phyloP scores from a whole-genome alignment of 2,888 invertebrate genomes.

The Drosophila longiperda region DNA sequence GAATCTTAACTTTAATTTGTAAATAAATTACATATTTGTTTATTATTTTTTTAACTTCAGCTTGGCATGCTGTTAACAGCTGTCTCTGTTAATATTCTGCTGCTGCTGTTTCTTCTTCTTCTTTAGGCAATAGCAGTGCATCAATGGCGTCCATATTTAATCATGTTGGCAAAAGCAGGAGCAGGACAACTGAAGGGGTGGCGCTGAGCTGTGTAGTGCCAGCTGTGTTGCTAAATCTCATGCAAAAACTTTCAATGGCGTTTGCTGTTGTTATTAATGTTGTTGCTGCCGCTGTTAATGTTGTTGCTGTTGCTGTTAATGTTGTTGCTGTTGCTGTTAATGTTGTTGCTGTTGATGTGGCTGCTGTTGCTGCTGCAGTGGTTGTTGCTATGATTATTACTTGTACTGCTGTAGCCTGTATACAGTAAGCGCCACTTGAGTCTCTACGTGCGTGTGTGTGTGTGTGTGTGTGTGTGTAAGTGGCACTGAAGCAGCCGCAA shows the following conservation, averaged over 20 bases:
- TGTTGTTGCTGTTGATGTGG: constrained; percentile 7
- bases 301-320: constrained; percentile 14
- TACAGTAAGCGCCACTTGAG: constrained; percentile 52
- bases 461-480: constrained; percentile 32
- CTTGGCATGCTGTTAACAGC: background rate
- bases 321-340: constrained; percentile 47
- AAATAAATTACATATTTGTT: background rate
- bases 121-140: constrained; percentile 33
- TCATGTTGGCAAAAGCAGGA: constrained; percentile 38
- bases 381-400: constrained; percentile 62
- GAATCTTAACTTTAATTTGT: background rate
- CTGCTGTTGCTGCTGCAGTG: constrained; percentile 20
- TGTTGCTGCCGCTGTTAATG: constrained; percentile 1
- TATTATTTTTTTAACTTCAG: background rate
- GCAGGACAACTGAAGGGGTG: background rate
- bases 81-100: background rate
- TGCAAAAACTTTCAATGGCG: constrained; percentile 73
- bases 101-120: constrained; percentile 3
- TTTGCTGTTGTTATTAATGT: constrained; percentile 32
- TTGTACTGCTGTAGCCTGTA: constrained; percentile 43
- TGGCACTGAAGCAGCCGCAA: constrained; percentile 56
- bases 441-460: constrained; percentile 13
- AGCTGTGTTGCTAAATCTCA: constrained; percentile 40
- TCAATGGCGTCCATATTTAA: constrained; percentile 65
- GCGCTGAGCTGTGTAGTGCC: constrained; percentile 7